Evolutionary conservation across 2,113 vertebrate genomes (phyloP), one percentile per base, ranked within the genome.

Genomic region (Phaethornis superciliosus): DNA sequence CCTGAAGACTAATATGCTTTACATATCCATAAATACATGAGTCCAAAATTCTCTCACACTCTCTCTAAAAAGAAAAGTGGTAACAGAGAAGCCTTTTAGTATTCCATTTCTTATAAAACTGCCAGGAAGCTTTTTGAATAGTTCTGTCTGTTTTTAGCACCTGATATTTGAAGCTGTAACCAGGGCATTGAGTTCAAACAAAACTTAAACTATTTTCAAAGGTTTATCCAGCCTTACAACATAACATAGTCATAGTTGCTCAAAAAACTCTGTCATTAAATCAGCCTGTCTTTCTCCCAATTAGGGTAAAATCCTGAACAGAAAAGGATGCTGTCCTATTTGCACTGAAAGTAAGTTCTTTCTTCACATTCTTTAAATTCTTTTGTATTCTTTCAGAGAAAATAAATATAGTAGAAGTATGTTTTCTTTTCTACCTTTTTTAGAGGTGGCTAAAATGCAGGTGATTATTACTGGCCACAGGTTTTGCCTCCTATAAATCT

Each of bases 321-420:
- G 99, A 93, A 99, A 99, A 92, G 99, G 99, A 98, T 99, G 99
- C 98, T 99, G 99, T 96, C 99, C 99, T 52, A 99, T 99, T 97
- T 99, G 99, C 98, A 99, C 99, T 98, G 99, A 99, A 99, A 99
- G 99, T 99, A 98, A 99, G 99, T 99, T 98, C 98, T 98, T 98
- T 95, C 82, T 93, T 91, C 30, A 32, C 54, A 59, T 94, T 89
- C n/a, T 89, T 88, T 67, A 79, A 75, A 77, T 79, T 82, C 0
- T 88, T 63, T 90, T 88, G 33, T 76, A 46, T 90, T 94, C n/a
- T 83, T 85, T 85, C 33, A 47, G 60, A 67, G 35, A 89, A 88
- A 89, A 83, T 78, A 81, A 82, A 52, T 79, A 46, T 46, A 77
- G 11, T 44, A 52, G 54, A 86, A 70, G 7, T 69, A 46, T 81